Percentiles rank a stretch among this genome's conserved stretches.
phyloP scores from a whole-genome alignment of 2,888 invertebrate species.

The Agonopterix heracliana region DNA sequence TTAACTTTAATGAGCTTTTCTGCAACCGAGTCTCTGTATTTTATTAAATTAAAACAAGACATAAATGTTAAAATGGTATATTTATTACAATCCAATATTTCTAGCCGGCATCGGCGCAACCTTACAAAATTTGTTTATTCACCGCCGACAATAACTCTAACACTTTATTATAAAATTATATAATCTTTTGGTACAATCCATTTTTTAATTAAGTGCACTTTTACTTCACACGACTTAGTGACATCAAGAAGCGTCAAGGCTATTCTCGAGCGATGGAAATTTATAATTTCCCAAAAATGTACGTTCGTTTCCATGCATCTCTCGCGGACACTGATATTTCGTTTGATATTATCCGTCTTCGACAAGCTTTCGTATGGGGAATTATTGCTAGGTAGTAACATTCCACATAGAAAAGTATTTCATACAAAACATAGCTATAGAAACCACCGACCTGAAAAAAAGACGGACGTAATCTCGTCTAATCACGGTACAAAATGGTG shows the following conservation, averaged over 20 bases:
- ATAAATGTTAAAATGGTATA: constrained; percentile 73
- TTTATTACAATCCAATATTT: constrained; percentile 73
- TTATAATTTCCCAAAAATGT: constrained; percentile 48
- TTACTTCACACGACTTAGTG: constrained; percentile 57
- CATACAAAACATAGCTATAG: too few species aligned
- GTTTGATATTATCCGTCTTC: constrained; percentile 7
- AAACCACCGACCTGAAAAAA: too few species aligned
- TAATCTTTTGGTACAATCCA: constrained; percentile 74
- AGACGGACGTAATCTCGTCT: too few species aligned
- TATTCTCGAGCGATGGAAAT: constrained; percentile 56
- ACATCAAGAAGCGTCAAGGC: constrained; percentile 52
- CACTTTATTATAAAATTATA: constrained; percentile 74
- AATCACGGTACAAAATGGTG: too few species aligned
- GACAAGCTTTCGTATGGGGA: not conserved
- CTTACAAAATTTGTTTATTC: constrained; percentile 65
- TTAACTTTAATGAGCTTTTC: too few species aligned
- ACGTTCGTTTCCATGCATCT: not conserved
- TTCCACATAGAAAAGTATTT: too few species aligned
- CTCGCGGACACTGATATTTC: constrained; percentile 3
- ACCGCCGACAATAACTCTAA: constrained; percentile 60
- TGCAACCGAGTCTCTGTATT: too few species aligned
- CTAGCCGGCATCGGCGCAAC: constrained; percentile 44
- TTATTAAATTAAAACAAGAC: constrained; percentile 36
- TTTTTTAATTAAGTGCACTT: constrained; percentile 65
- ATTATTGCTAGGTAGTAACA: not conserved